Conservation (phyloP, 2,113 vertebrate genomes). For the Girardinichthys multiradiatus region DNA sequence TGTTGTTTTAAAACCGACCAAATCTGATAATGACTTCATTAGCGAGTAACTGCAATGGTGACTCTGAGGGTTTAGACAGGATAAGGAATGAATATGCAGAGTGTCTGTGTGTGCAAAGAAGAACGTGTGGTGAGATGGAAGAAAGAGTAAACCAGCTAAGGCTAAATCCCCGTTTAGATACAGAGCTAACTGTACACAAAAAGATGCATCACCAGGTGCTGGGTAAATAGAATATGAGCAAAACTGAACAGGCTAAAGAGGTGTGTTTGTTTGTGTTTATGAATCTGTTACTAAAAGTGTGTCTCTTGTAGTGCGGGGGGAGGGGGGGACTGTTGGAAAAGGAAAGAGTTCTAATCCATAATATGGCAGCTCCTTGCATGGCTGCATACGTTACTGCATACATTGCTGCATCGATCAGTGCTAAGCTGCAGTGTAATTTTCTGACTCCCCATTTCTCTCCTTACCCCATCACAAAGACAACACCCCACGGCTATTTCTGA, state of each 20-base stretch:
- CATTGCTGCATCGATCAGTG: conserved; percentile 81
- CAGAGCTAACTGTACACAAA: conserved; percentile 44
- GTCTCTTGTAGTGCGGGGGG: conserved; percentile 49
- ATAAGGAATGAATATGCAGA: conserved; percentile 43
- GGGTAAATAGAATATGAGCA: conserved; percentile 51
- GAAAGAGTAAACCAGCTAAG: conserved; percentile 19
- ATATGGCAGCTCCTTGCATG: conserved; percentile 69
- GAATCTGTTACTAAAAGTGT: conserved; percentile 11
- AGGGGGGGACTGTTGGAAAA: conserved; percentile 52
- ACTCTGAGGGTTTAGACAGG: conserved; percentile 57
- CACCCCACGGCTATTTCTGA: conserved; percentile 85
- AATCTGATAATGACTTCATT: conserved; percentile 84
- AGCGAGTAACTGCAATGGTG: conserved; percentile 69
- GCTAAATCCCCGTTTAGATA: conserved; percentile 35
- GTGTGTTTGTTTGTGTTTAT: conserved; percentile 14
- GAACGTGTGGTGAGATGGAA: conserved; percentile 11
- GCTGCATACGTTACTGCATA: conserved; percentile 79
- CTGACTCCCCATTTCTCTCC: conserved; percentile 81
- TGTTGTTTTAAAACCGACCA: conserved; percentile 74
- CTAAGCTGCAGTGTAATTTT: conserved; percentile 84
- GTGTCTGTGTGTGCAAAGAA: conserved; percentile 2
- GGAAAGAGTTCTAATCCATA: conserved; percentile 72
- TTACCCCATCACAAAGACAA: conserved; percentile 83
- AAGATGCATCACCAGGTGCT: conserved; percentile 19
- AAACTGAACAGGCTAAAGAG: conserved; percentile 40